phyloP scores from a whole-genome alignment of 2,888 invertebrate species.

The Phania funesta region DNA sequence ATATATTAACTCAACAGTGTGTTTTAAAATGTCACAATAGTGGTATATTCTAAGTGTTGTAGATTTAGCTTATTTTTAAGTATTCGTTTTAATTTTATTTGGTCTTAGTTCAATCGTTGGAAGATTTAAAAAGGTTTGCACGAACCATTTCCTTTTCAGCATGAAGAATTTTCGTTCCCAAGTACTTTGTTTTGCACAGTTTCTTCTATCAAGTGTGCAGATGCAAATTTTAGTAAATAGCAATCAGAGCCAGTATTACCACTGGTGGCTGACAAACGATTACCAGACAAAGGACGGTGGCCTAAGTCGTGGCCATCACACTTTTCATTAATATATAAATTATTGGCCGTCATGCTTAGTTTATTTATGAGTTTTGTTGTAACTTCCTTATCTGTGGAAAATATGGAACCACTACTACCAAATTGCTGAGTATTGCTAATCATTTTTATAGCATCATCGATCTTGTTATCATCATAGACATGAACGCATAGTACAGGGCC shows the following conservation, averaged over 20 bases:
- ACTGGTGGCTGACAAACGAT: slow-evolving; percentile 96
- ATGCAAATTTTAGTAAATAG: slow-evolving; percentile 92
- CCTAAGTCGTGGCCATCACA: slow-evolving; percentile 98
- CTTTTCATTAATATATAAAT: slow-evolving; percentile 98
- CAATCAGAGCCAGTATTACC: slow-evolving; percentile 98
- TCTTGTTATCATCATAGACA: slow-evolving; percentile 57
- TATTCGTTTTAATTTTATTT: too few species aligned
- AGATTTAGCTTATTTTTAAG: too few species aligned
- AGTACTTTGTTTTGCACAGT: background rate
- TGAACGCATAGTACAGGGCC: slow-evolving; percentile 65
- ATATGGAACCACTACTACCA: slow-evolving; percentile 60
- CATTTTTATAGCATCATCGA: slow-evolving; percentile 49
- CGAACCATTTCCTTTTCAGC: background rate
- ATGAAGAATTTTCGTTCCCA: background rate
- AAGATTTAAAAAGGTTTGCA: too few species aligned
- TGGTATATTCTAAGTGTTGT: too few species aligned
- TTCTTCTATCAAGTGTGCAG: slow-evolving; percentile 94
- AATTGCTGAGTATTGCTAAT: slow-evolving; percentile 44
- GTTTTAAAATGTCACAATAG: too few species aligned
- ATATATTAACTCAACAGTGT: too few species aligned
- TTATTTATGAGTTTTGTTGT: slow-evolving; percentile 87
- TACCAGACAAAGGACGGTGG: slow-evolving; percentile 98
- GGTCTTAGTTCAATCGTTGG: too few species aligned
- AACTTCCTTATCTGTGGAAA: slow-evolving; percentile 82
- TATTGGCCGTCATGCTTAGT: slow-evolving; percentile 93